Evolutionary conservation across 2,888 invertebrate species (phyloP), one percentile per base, ranked within the genome.

Genomic region (Habroteleia sp.): DNA sequence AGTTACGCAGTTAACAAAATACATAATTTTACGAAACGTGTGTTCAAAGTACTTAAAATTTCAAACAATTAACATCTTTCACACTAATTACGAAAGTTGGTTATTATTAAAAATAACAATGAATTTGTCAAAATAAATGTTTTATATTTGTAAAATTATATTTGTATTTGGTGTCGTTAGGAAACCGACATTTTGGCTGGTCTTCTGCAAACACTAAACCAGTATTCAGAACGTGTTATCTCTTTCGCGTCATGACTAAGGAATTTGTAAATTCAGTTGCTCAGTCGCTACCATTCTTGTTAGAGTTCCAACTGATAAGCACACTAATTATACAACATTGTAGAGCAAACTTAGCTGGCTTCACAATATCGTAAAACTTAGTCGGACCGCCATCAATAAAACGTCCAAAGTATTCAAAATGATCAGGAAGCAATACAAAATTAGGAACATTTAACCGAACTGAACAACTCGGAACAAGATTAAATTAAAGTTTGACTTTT

Each of bases 281-380:
- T 44, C 46, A 29, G 35, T 50, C 29, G 27, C 58, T 31, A 54
- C 48, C 23, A 48, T 62, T 60, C 65, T 58, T 65, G 72, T 65
- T 50, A 27, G 42, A 73, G 37, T 65, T 50, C 31, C 50, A 42
- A 52, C 50, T 39, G 73, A 73, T 73, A 73, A 65, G 65, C 16
- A 29, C 46, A 46, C 73, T 60, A 65, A 73, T 73, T 73, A 65
- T 27, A 44, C 44, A 33, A 50, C 20, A 35, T 20, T 52, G 17
- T 44, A 23, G 44, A 58, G 52, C 58, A 73, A 66, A 66, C 50
- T 50, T 35, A 27, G 52, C 46, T 25, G 29, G 31, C 35, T 71
- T 46, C 42, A 16, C 31, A 42, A 46, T 50, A 35, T 48, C 52
- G 25, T 33, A 60, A 48, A 72, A 63, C 41, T 63, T 41, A 17